Base-by-base conservation (phyloP, 2,797 vertebrate species). In the Halcyon chelicuti region DNA sequence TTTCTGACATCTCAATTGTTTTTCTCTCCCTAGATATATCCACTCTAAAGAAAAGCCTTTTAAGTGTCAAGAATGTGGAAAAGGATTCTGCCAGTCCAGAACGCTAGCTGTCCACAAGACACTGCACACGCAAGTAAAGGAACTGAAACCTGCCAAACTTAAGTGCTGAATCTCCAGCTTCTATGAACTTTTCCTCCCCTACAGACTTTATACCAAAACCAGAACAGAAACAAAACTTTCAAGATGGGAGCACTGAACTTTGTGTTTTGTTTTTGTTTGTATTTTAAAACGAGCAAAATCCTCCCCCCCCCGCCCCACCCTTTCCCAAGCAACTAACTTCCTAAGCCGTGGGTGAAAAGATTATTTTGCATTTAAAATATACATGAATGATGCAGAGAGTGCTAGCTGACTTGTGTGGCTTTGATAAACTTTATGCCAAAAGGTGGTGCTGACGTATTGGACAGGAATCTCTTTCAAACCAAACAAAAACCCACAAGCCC, bases 1-100 rank as follows among this genome's bases (percentile, higher is more conserved):
- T 94, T 91, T 89, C 58, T 95, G 78, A 96, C 57, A 25, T 74
- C 14, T 92, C 1, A 1, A 86, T 51, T 93, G 35, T 97, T 94
- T 90, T 94, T 95, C 51, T 96, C 62, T 96, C 83, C 91, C 33
- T 98, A 99, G 99, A 98, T 99, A 99, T 96, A 99, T 99, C 95
- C 99, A 99, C 96, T 99, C 99, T 97, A 99, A 99, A 99, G 99
- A 99, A 98, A 99, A 99, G 93, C 99, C 99, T 65, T 99, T 99
- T 98, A 99, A 99, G 97, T 99, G 99, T 97, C 99, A 99, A 97
- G 99, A 99, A 97, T 99, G 99, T 10, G 99, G 99, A 66, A 99
- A 99, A 97, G 99, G 99, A 96, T 99, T 99, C 98, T 99, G 99
- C 98, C 99, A 99, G 97, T 99, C 99, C 97, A 98, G 99, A 98